phyloP scores from a whole-genome alignment of 2,888 invertebrate genomes.

The Leptopilina drosophilae region DNA sequence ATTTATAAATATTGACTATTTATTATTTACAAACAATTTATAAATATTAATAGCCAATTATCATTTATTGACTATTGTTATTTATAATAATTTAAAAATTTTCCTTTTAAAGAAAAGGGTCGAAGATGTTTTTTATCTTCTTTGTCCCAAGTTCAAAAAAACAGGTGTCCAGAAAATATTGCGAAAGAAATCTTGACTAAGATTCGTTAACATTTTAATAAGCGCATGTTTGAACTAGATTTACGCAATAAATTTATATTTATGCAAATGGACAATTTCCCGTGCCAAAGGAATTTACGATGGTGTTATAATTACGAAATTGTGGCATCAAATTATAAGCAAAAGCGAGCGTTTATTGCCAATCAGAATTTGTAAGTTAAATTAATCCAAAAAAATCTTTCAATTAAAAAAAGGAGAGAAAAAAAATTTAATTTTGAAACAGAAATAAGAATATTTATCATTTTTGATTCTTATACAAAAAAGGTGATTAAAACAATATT shows the following conservation, averaged over 20 bases:
- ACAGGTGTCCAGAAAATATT: background rate
- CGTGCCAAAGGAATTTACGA: conserved; percentile 1
- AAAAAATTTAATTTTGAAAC: background rate
- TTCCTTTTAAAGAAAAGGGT: no score
- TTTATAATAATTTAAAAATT: no score
- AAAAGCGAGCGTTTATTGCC: background rate
- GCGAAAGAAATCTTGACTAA: background rate
- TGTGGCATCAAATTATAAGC: conserved; percentile 5
- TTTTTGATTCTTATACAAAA: no score
- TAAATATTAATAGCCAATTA: no score
- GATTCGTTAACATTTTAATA: background rate
- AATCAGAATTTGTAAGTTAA: background rate
- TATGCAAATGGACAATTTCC: conserved; percentile 19
- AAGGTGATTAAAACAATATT: no score
- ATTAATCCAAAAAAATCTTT: background rate
- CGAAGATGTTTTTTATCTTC: no score
- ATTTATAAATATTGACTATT: no score
- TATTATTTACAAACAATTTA: no score
- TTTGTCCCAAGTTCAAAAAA: background rate
- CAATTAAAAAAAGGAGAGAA: no score
- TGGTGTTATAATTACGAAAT: conserved; percentile 22
- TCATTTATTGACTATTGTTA: no score
- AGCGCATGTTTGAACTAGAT: background rate
- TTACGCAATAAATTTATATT: conserved; percentile 9
- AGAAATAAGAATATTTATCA: no score